These are phyloP conservation scores for Buphagus erythrorhynchus DNA, from an alignment of 2,797 vertebrate genomes.

Conservation along the genomic window DNA sequence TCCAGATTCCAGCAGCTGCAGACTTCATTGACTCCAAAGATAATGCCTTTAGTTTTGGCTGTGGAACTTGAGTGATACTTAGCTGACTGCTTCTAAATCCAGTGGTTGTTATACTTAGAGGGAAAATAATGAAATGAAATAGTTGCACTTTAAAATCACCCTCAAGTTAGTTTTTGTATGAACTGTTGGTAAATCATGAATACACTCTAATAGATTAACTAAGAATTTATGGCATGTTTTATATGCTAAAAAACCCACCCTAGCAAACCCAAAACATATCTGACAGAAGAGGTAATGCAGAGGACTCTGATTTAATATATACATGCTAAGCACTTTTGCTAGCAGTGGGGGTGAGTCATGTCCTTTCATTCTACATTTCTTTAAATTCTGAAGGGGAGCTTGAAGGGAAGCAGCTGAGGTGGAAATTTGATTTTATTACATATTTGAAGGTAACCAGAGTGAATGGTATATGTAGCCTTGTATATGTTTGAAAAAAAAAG, in stretches of 20 bases:
- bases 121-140: conserved; percentile 2
- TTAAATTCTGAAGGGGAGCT: neutral
- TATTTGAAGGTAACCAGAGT: neutral
- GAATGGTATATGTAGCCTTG: neutral
- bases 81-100: conserved; percentile 27
- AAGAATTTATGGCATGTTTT: conserved; percentile 36
- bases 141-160: neutral
- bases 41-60: conserved; percentile 61
- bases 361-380: neutral
- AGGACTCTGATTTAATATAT: neutral
- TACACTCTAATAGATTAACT: neutral
- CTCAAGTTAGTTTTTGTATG: conserved; percentile 4
- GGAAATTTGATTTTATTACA: neutral
- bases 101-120: neutral
- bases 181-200: neutral
- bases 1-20: conserved; percentile 68
- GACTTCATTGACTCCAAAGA: conserved; percentile 63
- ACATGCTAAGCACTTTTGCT: neutral
- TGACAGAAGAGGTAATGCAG: neutral
- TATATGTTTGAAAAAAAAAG: neutral
- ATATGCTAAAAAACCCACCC: neutral
- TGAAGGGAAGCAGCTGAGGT: neutral
- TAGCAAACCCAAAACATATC: neutral
- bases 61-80: conserved; percentile 14
- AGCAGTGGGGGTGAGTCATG: neutral